Conservation (phyloP, 2,888 invertebrate genomes). For the Drosophila imparisetae region DNA sequence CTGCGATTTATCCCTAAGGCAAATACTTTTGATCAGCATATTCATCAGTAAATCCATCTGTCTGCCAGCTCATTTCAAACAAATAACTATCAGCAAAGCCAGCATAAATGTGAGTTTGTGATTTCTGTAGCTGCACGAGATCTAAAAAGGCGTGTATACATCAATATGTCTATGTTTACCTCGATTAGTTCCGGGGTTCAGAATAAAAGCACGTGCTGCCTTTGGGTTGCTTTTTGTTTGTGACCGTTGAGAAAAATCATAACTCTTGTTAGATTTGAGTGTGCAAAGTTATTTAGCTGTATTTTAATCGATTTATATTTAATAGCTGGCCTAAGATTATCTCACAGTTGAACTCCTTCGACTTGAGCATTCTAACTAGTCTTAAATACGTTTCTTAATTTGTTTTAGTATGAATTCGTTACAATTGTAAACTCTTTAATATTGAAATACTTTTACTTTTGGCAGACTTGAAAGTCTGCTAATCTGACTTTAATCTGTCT, state of each 20-base stretch:
- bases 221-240: background rate
- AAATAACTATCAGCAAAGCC: background rate
- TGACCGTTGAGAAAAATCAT: background rate
- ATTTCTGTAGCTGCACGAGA: background rate
- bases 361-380: background rate
- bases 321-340: background rate
- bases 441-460: background rate
- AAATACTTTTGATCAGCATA: background rate
- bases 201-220: background rate
- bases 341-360: background rate
- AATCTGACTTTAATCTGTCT: slow-evolving; percentile 8
- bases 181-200: no score
- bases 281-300: background rate
- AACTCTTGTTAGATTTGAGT: background rate
- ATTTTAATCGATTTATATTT: background rate
- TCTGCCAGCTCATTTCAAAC: background rate
- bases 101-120: background rate
- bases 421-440: background rate
- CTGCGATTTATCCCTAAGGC: no score
- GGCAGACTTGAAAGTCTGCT: background rate
- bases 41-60: background rate
- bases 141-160: background rate
- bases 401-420: background rate
- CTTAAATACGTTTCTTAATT: background rate
- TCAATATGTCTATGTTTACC: background rate